phyloP scores from a whole-genome alignment of 1,140 invertebrate species.

The Lepidurus apus region DNA sequence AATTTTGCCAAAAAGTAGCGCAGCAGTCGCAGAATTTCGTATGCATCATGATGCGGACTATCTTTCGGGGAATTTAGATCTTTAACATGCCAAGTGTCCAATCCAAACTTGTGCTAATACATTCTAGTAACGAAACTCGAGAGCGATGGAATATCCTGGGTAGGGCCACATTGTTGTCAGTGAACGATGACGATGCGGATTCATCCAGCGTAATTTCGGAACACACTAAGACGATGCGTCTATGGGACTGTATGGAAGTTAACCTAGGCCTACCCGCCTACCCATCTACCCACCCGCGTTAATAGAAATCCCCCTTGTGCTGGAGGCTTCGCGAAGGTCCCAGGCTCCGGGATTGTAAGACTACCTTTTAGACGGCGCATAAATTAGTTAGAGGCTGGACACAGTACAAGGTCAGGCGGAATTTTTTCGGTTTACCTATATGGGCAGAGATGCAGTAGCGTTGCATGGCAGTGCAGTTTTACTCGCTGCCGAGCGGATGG shows the following conservation, averaged over 20 bases:
- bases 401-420: neutral
- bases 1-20: too few species aligned
- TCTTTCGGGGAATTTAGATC: too few species aligned
- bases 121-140: too few species aligned
- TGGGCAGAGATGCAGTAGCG: neutral
- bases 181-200: neutral
- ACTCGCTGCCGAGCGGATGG: too few species aligned
- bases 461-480: neutral
- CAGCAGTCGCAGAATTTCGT: too few species aligned
- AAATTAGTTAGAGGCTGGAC: neutral
- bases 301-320: neutral
- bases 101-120: too few species aligned
- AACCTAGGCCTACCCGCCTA: constrained; percentile 9
- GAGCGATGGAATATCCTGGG: too few species aligned
- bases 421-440: neutral
- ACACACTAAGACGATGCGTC: neutral
- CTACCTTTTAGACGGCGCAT: neutral
- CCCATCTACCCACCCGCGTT: neutral
- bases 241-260: neutral
- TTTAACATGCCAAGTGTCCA: too few species aligned
- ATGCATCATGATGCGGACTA: too few species aligned
- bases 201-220: neutral
- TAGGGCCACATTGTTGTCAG: too few species aligned
- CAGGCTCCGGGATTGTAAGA: neutral
- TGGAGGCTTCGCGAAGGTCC: neutral